These are phyloP conservation scores for Platyrinchus mystaceus DNA, from an alignment of 2,797 vertebrate genomes.

Conservation along the genomic window DNA sequence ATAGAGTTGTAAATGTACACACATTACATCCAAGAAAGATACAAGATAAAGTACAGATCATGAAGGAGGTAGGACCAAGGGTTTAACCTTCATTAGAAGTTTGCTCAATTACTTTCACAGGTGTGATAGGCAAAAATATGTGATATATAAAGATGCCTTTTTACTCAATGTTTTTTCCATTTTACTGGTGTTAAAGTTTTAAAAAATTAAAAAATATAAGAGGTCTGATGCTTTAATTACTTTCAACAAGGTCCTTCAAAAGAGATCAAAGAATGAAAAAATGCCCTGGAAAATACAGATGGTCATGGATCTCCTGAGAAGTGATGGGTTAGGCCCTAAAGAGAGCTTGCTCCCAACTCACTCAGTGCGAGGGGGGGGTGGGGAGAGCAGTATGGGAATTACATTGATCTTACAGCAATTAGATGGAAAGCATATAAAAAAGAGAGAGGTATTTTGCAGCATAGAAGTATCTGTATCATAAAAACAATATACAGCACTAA, in stretches of 20 bases:
- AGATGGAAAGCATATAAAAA: neutral
- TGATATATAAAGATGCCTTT: neutral
- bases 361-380: too few species aligned
- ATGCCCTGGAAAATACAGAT: neutral
- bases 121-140: neutral
- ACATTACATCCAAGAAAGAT: neutral
- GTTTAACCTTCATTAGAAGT: neutral
- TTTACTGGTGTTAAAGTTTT: neutral
- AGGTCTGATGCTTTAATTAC: neutral
- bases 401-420: neutral
- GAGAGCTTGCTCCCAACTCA: fast-evolving
- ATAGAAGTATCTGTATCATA: neutral
- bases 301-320: neutral
- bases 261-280: neutral
- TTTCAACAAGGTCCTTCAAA: neutral
- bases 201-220: neutral
- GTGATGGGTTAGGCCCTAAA: neutral
- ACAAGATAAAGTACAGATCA: neutral
- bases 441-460: neutral
- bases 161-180: neutral
- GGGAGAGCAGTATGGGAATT: neutral
- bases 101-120: neutral
- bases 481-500: neutral
- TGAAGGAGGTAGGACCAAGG: neutral
- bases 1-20: neutral